Evolutionary conservation across 2,797 vertebrate species (phyloP).

Genomic region (Coccyzus lansbergi): DNA sequence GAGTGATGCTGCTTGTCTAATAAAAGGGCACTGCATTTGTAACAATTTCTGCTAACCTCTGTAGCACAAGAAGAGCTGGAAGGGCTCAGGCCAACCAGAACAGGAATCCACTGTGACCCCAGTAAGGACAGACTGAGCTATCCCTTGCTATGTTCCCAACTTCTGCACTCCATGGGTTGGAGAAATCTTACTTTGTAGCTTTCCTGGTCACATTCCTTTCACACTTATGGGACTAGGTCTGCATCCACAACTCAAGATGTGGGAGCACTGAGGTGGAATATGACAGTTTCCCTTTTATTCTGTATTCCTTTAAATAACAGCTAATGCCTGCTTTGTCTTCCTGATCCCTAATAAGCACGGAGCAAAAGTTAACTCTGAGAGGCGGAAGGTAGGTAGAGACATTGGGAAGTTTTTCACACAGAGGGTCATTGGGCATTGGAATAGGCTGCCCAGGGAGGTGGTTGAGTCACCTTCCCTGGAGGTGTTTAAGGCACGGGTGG

Average conservation of each 20-base stretch:
- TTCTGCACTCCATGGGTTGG: neutral
- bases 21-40: neutral
- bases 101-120: neutral
- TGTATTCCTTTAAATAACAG: neutral
- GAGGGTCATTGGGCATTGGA: too few relatives aligned
- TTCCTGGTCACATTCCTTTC: neutral
- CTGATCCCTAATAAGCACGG: neutral
- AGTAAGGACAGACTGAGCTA: neutral
- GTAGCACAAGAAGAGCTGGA: neutral
- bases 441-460: too few relatives aligned
- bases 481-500: too few relatives aligned
- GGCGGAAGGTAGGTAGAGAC: neutral
- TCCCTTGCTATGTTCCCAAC: neutral
- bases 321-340: neutral
- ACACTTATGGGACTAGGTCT: neutral
- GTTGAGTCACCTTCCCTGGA: too few relatives aligned
- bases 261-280: neutral
- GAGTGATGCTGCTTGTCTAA: neutral
- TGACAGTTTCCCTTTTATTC: neutral
- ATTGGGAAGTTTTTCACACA: too few relatives aligned
- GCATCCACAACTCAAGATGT: neutral
- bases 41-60: neutral
- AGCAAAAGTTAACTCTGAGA: neutral
- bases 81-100: fast-evolving
- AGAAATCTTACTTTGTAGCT: neutral